Base-by-base conservation (phyloP, 2,888 invertebrate genomes). In the Caenorhabditis doughertyi region DNA sequence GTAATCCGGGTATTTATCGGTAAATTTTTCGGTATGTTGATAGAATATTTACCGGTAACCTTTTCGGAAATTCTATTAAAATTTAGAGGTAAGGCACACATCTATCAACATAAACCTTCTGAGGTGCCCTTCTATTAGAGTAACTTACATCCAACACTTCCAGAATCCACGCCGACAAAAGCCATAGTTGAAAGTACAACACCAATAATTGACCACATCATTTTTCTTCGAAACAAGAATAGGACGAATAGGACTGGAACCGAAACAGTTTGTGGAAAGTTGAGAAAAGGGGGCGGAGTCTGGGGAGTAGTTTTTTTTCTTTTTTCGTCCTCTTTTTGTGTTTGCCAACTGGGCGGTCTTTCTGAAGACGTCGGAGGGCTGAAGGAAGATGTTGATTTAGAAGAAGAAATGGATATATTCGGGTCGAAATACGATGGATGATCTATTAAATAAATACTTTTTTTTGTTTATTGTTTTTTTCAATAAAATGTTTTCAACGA, bases 141-240 rank as follows among this genome's bases (percentile, higher is more conserved):
- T 8, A 81, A 76, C 79, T 64, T 39, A 84, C 84, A 60, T 77
- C 84, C 84, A 39, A 79, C 84, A 27, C 79, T 79, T 53, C 84
- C 84, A 0, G 79, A 29, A 11, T 71, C 51, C 25, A 73, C 80
- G 21, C 21, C 13, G 16, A 72, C 27, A 25, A 55, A n/a, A n/a
- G n/a, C n/a, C n/a, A n/a, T 16, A 9, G 39, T 25, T 23, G 18
- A 67, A 35, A 64, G n/a, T 29, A 49, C 27, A 18, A 27, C 3
- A 25, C 25, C 25, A 29, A 65, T 23, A 27, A 56, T 53, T 56
- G 67, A 44, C 56, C 42, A 49, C 65, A 58, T 65, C 25, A 25
- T 27, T 18, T 39, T 39, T 9, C 9, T 16, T 55, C 16, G n/a
- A 55, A 56, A 3, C 21, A 21, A 32, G 18, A 18, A 23, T 25